Evolutionary conservation across 2,888 invertebrate genomes (phyloP).

Genomic region (Mesochorus sp.): DNA sequence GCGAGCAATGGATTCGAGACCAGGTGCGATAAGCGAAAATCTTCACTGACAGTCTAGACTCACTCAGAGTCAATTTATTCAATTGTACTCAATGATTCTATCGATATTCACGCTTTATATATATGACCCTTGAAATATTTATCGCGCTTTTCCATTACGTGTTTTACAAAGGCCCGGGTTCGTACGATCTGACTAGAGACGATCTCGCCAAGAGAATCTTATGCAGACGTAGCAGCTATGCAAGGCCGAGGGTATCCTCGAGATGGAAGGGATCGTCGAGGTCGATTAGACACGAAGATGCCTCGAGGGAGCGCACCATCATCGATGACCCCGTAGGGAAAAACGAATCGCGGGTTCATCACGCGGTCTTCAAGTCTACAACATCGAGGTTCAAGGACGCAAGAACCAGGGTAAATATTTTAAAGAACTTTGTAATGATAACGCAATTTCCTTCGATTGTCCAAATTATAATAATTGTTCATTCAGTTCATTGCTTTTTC

Average conservation of each 20-base stretch:
- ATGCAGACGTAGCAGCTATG: conserved; percentile 53
- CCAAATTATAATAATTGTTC: too few species aligned
- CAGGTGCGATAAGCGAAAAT: conserved; percentile 3
- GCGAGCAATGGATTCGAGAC: conserved; percentile 1
- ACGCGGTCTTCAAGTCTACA: conserved; percentile 69
- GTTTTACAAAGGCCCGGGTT: conserved; percentile 47
- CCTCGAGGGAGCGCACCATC: conserved; percentile 33
- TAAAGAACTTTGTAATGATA: too few species aligned
- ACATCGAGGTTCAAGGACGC: conserved; percentile 58
- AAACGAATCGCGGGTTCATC: conserved; percentile 51
- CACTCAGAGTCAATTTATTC: neutral
- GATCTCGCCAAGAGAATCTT: conserved; percentile 52
- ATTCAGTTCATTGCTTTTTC: too few species aligned
- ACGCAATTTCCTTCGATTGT: too few species aligned
- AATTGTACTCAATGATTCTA: neutral
- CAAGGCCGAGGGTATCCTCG: conserved; percentile 39
- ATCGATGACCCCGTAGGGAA: conserved; percentile 8
- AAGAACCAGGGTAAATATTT: conserved; percentile 19
- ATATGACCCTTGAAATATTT: too few species aligned
- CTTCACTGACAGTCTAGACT: neutral
- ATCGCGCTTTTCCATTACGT: too few species aligned
- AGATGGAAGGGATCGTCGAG: conserved; percentile 40
- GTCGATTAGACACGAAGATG: conserved; percentile 56
- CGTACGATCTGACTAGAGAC: conserved; percentile 54
- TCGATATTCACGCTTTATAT: neutral